Conservation (phyloP, 2,113 vertebrate species). For the Prionailurus bengalensis region DNA sequence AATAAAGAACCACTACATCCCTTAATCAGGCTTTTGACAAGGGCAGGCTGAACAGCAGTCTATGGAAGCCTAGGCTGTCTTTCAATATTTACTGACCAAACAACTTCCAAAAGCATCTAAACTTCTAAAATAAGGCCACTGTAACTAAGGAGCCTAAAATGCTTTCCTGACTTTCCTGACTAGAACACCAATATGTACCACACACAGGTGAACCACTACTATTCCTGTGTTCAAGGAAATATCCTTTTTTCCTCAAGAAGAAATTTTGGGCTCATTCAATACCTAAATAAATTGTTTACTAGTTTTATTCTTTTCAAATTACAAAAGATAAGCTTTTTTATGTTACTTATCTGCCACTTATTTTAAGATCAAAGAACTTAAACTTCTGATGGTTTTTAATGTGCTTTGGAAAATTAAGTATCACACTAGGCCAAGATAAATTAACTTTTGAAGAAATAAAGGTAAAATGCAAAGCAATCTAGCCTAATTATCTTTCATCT, state of each 20-base stretch:
- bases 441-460: conserved; percentile 36
- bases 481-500: conserved; percentile 8
- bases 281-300: background rate
- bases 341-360: background rate
- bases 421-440: background rate
- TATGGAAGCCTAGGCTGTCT: background rate
- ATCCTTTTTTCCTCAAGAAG: background rate
- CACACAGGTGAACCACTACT: background rate
- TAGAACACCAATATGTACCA: background rate
- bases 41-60: background rate
- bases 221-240: background rate
- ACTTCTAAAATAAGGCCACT: background rate
- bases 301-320: background rate
- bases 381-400: background rate
- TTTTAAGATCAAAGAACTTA: conserved; percentile 57
- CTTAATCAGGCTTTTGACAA: background rate
- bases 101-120: background rate
- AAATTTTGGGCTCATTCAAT: background rate
- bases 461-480: background rate
- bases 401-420: conserved; percentile 7
- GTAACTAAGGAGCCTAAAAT: background rate
- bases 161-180: conserved; percentile 28
- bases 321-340: background rate
- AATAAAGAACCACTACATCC: background rate
- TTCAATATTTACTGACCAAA: background rate